Evolutionary conservation across 2,888 invertebrate species (phyloP).

Genomic region (Lasioglossum vierecki): DNA sequence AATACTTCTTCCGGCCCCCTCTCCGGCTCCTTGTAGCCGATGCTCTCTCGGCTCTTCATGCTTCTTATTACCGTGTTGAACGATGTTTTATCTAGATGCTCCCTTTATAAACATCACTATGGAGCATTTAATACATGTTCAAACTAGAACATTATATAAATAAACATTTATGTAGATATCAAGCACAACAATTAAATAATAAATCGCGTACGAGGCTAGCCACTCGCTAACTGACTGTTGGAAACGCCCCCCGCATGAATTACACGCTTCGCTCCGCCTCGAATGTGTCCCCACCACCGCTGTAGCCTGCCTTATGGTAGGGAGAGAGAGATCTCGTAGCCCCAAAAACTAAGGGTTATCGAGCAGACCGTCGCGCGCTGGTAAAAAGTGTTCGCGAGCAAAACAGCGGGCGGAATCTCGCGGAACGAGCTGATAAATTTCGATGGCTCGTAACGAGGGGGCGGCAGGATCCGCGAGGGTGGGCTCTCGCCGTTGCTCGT

Average conservation of each 20-base stretch:
- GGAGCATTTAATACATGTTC: neutral
- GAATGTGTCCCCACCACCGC: neutral
- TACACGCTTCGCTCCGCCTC: neutral
- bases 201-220: neutral
- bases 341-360: neutral
- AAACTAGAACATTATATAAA: too few species aligned
- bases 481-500: conserved; percentile 32
- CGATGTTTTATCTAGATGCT: neutral
- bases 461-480: neutral
- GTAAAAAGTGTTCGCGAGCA: neutral
- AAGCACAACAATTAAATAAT: neutral
- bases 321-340: neutral
- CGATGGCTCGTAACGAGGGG: neutral
- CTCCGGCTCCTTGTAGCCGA: neutral
- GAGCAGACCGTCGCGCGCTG: neutral
- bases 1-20: conserved; percentile 66
- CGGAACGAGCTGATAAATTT: conserved; percentile 28
- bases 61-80: neutral
- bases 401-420: neutral
- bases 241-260: neutral
- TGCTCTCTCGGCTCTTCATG: neutral
- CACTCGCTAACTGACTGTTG: neutral
- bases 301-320: neutral
- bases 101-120: neutral
- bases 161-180: neutral